Base-by-base conservation (phyloP, 2,797 vertebrate genomes). In the Alca torda region DNA sequence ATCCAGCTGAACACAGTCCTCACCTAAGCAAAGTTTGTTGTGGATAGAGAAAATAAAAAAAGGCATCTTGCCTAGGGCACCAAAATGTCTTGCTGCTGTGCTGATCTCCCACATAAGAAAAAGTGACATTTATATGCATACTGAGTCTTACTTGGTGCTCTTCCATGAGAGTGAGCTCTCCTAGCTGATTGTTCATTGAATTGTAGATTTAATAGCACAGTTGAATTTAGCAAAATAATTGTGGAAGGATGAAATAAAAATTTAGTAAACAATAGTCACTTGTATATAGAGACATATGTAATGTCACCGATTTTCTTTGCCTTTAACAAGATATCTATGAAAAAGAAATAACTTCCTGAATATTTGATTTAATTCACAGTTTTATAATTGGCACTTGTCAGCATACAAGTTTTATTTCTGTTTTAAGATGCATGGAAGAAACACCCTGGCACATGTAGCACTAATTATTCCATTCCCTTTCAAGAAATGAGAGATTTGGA, bases 371-470 rank as follows among this genome's bases (percentile, higher is more conserved):
- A 89, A 31, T 85, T 96, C 84, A 50, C 90, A 90, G 93, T 78
- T 94, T 93, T 87, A 65, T 94, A 97, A 95, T 94, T 96, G 94
- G 57, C 96, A 95, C 86, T 92, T 97, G 89, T 95, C 94, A 95
- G 59, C 43, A 0, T 92, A 51, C 68, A 82, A 85, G 45, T 95
- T 95, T 93, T 89, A 89, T 92, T 94, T 91, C 94, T 95, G 48
- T 94, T 95, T 95, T 91, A 97, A 96, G 91, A 96, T 95, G 76
- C 82, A 78, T 79, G 54, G 84, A 95, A 96, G 88, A 92, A 96
- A 96, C 75, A 90, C 48, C 35, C 78, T 74, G 84, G 75, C 90
- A 95, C 92, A 90, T 95, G 88, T 90, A 72, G 84, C 84, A 87
- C 78, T 97, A 95, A 92, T 96, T 96, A 92, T 95, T 96, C 93